Evolutionary conservation across 2,888 invertebrate genomes (phyloP).

Genomic region (Loripinus fragilis): DNA sequence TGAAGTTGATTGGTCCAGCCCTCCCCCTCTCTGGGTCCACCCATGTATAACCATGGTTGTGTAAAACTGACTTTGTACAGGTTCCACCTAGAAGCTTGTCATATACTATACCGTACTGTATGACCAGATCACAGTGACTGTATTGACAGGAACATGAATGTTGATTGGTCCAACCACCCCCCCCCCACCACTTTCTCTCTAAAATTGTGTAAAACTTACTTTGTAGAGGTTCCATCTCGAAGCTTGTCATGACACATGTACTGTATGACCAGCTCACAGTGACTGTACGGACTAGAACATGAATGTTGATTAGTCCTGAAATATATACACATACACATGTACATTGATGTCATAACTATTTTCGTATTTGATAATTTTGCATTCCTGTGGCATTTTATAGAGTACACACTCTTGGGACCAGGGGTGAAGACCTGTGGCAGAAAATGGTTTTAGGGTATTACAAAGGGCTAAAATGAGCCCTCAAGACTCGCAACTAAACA

Average conservation of each 20-base stretch:
- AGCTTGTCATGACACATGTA: conserved; percentile 82
- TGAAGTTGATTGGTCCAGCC: conserved; percentile 84
- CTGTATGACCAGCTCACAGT: conserved; percentile 83
- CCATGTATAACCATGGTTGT: too few relatives aligned
- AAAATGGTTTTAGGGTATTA: too few relatives aligned
- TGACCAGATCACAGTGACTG: conserved; percentile 81
- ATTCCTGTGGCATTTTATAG: too few relatives aligned
- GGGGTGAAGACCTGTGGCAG: too few relatives aligned
- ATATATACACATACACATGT: background rate
- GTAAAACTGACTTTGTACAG: conserved; percentile 80
- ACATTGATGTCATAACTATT: too few relatives aligned
- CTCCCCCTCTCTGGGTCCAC: too few relatives aligned
- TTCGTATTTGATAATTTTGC: too few relatives aligned
- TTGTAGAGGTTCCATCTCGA: conserved; percentile 81
- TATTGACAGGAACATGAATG: conserved; percentile 81
- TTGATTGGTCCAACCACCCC: conserved; percentile 84
- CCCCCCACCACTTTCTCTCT: too few relatives aligned
- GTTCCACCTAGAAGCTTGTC: conserved; percentile 81
- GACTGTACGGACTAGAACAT: conserved; percentile 76
- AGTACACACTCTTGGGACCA: too few relatives aligned
- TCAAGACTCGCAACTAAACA: too few relatives aligned
- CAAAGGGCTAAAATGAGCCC: too few relatives aligned
- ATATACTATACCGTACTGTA: conserved; percentile 83
- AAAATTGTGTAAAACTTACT: too few relatives aligned
- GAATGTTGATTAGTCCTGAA: conserved; percentile 83